Conservation (phyloP, 2,888 invertebrate species). For the Plutella xylostella region DNA sequence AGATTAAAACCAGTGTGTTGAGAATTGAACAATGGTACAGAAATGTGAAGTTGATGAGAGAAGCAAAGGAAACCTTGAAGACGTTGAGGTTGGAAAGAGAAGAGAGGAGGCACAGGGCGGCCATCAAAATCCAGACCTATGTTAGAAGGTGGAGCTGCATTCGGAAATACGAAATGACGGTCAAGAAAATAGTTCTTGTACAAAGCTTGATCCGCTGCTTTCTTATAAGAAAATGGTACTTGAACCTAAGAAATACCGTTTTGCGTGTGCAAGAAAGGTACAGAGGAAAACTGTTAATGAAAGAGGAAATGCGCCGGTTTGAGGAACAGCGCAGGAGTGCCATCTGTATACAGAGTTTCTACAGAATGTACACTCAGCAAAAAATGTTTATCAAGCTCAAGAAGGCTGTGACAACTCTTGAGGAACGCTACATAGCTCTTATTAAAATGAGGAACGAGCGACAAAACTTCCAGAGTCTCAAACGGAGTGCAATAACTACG, state of each 20-base stretch:
- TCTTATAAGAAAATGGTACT: slow-evolving; percentile 31
- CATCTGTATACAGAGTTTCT: slow-evolving; percentile 53
- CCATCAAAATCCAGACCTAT: slow-evolving; percentile 36
- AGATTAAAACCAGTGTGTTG: slow-evolving; percentile 42
- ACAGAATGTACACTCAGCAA: slow-evolving; percentile 37
- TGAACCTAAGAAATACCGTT: slow-evolving; percentile 29
- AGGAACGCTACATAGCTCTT: slow-evolving; percentile 35
- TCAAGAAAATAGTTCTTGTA: slow-evolving; percentile 31
- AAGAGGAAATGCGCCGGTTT: slow-evolving; percentile 31
- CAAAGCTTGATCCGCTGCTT: slow-evolving; percentile 39
- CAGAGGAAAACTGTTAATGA: slow-evolving; percentile 46
- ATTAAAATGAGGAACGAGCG: slow-evolving; percentile 39
- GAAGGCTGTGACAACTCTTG: slow-evolving; percentile 30
- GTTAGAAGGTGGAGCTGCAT: slow-evolving; percentile 42
- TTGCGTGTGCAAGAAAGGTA: slow-evolving; percentile 44
- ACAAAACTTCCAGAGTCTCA: slow-evolving; percentile 33
- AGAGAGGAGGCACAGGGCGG: slow-evolving; percentile 30
- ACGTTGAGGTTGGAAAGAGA: slow-evolving; percentile 30
- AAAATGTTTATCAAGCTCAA: slow-evolving; percentile 29
- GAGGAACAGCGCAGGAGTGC: slow-evolving; percentile 27
- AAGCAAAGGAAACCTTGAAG: slow-evolving; percentile 32
- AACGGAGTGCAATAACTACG: slow-evolving; percentile 37
- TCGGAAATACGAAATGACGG: slow-evolving; percentile 27
- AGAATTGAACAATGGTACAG: slow-evolving; percentile 66
- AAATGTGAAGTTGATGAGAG: slow-evolving; percentile 33